A percentile compares a stretch with the other conserved stretches of the same genome.
phyloP scores from a whole-genome alignment of 2,888 invertebrate species.

The Ditula angustiorana region DNA sequence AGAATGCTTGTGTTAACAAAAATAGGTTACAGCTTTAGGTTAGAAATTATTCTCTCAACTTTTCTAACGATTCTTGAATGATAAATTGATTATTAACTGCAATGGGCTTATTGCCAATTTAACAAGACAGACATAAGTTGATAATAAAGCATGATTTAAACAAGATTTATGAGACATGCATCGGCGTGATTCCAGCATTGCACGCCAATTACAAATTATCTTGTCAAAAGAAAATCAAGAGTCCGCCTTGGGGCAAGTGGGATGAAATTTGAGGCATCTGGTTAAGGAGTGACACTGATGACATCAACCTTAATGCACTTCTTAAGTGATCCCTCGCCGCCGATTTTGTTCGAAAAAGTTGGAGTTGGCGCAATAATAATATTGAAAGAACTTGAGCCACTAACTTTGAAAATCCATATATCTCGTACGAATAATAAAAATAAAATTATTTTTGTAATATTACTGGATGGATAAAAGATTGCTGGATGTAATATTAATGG shows the following conservation, averaged over 20 bases:
- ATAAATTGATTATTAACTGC: constrained; percentile 28
- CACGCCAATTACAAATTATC: constrained; percentile 51
- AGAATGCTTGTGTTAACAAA: too few species aligned
- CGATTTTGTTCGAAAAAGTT: constrained; percentile 2
- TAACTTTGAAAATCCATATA: not conserved
- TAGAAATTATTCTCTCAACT: too few species aligned
- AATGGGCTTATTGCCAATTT: constrained; percentile 10
- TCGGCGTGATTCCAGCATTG: constrained; percentile 49
- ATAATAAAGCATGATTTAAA: constrained; percentile 31
- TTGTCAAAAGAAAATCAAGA: constrained; percentile 35
- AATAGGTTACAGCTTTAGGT: too few species aligned
- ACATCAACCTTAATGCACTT: constrained; percentile 28
- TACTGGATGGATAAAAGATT: too few species aligned
- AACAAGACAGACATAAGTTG: constrained; percentile 1
- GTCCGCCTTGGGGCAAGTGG: constrained; percentile 23
- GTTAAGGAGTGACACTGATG: constrained; percentile 31
- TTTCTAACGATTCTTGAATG: not conserved
- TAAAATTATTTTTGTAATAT: too few species aligned
- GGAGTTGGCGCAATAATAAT: not conserved
- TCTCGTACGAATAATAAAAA: not conserved
- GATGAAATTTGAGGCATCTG: constrained; percentile 36
- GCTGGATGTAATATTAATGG: too few species aligned
- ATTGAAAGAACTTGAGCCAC: not conserved
- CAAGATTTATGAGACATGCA: constrained; percentile 51
- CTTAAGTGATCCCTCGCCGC: constrained; percentile 23